phyloP scores from a whole-genome alignment of 2,888 invertebrate genomes.

The Ischnura elegans region DNA sequence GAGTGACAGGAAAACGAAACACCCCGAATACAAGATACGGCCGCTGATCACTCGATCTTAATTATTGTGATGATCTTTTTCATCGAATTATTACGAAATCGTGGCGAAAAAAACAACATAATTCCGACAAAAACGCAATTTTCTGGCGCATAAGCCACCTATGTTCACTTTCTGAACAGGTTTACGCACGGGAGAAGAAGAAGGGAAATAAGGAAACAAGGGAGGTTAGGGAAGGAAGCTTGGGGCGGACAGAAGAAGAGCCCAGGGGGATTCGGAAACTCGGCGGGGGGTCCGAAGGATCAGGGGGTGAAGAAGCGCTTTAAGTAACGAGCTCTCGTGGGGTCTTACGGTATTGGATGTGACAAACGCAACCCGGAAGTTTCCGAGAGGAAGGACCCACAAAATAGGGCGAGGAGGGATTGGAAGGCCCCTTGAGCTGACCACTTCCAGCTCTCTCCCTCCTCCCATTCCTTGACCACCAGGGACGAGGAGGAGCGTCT shows the following conservation, averaged over 20 bases:
- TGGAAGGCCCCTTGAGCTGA: background rate
- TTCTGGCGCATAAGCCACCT: too few species aligned
- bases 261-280: too few species aligned
- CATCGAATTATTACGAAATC: too few species aligned
- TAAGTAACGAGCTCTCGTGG: conserved; percentile 38
- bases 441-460: background rate
- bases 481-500: conserved; percentile 42
- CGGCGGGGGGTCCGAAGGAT: background rate
- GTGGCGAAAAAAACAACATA: too few species aligned
- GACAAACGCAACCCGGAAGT: conserved; percentile 62
- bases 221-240: background rate
- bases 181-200: background rate
- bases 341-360: conserved; percentile 37
- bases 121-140: too few species aligned
- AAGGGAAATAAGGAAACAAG: background rate
- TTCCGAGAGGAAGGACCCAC: background rate
- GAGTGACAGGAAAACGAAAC: too few species aligned
- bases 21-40: too few species aligned
- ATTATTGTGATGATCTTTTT: too few species aligned
- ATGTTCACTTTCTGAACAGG: too few species aligned
- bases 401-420: background rate
- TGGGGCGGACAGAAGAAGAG: background rate
- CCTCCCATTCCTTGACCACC: background rate
- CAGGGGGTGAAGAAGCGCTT: background rate
- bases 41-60: too few species aligned